Percentiles rank a stretch among this genome's conserved stretches.
phyloP scores from a whole-genome alignment of 2,113 vertebrate species.

The Vireo altiloquus region DNA sequence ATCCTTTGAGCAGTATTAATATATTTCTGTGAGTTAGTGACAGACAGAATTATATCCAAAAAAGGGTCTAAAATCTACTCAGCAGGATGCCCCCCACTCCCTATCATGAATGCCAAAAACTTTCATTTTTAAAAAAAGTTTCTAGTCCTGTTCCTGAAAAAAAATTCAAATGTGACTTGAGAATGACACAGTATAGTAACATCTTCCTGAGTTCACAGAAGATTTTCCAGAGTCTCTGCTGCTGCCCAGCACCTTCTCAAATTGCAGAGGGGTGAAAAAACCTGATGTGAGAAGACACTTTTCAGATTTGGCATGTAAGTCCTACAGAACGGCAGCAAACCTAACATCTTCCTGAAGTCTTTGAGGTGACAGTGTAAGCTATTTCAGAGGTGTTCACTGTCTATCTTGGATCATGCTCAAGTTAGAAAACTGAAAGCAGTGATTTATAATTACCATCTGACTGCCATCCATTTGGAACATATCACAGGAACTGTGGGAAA shows the following conservation, averaged over 20 bases:
- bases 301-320: neutral
- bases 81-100: rapidly evolving
- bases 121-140: neutral
- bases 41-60: neutral
- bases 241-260: neutral
- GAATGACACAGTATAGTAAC: neutral
- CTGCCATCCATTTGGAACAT: neutral
- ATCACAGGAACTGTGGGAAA: neutral
- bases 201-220: neutral
- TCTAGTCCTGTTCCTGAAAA: neutral
- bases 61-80: neutral
- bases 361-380: neutral
- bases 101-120: neutral
- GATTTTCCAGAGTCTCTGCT: neutral
- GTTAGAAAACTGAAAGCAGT: neutral
- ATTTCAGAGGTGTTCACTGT: constrained; percentile 13
- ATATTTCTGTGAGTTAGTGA: neutral
- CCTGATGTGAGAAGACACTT: neutral
- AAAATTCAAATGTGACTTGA: neutral
- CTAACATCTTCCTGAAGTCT: neutral
- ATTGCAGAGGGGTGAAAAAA: neutral
- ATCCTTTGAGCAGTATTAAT: neutral
- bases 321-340: neutral
- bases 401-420: neutral
- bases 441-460: constrained; percentile 35